These are phyloP conservation scores for Orgyia antiqua DNA, from an alignment of 2,888 invertebrate species.

Conservation along the genomic window DNA sequence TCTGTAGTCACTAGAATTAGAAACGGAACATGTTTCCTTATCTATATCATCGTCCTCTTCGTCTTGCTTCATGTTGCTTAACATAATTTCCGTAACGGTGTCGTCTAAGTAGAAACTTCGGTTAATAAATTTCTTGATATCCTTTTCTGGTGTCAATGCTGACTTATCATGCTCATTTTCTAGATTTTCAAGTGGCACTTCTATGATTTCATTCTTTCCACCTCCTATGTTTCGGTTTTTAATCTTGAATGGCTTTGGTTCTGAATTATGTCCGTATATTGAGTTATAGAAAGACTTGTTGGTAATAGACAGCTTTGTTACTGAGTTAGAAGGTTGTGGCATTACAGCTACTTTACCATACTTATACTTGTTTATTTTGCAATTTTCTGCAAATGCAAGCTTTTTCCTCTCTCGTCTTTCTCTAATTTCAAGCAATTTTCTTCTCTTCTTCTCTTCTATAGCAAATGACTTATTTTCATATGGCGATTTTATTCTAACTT, in stretches of 20 bases:
- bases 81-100: conserved; percentile 53
- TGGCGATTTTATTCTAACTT: conserved; percentile 58
- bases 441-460: conserved; percentile 61
- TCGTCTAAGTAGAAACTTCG: conserved; percentile 56
- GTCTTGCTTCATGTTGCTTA: conserved; percentile 34
- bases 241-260: conserved; percentile 25
- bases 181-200: conserved; percentile 9
- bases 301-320: conserved; percentile 64
- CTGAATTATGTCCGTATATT: conserved; percentile 53
- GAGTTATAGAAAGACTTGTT: conserved; percentile 70
- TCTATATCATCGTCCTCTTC: conserved; percentile 27
- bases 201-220: conserved; percentile 20
- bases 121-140: conserved; percentile 42
- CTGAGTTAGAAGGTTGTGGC: conserved; percentile 58
- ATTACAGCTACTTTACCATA: conserved; percentile 37
- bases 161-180: conserved; percentile 27
- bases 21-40: conserved; percentile 28
- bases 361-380: conserved; percentile 50
- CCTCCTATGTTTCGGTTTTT: conserved; percentile 23
- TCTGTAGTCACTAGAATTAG: conserved; percentile 40
- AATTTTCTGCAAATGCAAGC: conserved; percentile 47
- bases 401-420: conserved; percentile 59
- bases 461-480: conserved; percentile 58
- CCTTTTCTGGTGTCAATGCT: conserved; percentile 18
- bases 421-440: conserved; percentile 56